Evolutionary conservation across 2,888 invertebrate species (phyloP).

Genomic region (Heteromyza rotundicornis): DNA sequence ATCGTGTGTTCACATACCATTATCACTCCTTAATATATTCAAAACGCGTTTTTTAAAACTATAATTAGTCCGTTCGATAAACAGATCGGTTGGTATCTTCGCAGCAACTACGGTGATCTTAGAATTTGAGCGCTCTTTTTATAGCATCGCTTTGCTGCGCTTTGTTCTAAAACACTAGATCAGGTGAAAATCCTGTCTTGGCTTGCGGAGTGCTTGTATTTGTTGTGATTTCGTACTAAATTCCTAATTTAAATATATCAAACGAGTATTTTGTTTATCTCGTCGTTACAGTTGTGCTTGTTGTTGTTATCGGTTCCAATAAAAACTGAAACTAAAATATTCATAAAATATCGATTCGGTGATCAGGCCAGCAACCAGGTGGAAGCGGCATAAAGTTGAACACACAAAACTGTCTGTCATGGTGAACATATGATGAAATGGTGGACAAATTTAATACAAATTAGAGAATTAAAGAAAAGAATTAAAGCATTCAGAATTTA

Average conservation of each 20-base stretch:
- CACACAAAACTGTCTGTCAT: too few relatives aligned
- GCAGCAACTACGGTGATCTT: slow-evolving; percentile 36
- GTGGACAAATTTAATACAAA: too few relatives aligned
- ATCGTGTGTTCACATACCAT: slow-evolving; percentile 42
- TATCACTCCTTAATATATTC: slow-evolving; percentile 50
- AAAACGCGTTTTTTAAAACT: slow-evolving; percentile 32
- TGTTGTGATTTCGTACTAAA: slow-evolving; percentile 17
- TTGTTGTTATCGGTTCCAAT: slow-evolving; percentile 16
- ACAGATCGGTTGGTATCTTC: slow-evolving; percentile 25
- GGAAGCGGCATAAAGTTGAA: too few relatives aligned
- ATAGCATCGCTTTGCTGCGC: slow-evolving; percentile 34
- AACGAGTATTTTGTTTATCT: slow-evolving; percentile 60
- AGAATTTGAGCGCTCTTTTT: slow-evolving; percentile 35
- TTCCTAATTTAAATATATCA: slow-evolving; percentile 51
- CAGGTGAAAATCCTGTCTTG: slow-evolving; percentile 50
- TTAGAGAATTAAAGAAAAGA: too few relatives aligned
- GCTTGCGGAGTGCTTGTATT: not conserved
- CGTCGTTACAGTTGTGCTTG: slow-evolving; percentile 32
- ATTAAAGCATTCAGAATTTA: too few relatives aligned
- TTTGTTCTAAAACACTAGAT: slow-evolving; percentile 16
- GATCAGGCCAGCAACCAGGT: too few relatives aligned
- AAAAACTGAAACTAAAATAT: not conserved
- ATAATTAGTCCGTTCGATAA: not conserved
- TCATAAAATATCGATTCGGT: too few relatives aligned
- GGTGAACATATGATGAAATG: too few relatives aligned